Conservation (phyloP, 1,140 invertebrate genomes). For the Cataglyphis hispanica region DNA sequence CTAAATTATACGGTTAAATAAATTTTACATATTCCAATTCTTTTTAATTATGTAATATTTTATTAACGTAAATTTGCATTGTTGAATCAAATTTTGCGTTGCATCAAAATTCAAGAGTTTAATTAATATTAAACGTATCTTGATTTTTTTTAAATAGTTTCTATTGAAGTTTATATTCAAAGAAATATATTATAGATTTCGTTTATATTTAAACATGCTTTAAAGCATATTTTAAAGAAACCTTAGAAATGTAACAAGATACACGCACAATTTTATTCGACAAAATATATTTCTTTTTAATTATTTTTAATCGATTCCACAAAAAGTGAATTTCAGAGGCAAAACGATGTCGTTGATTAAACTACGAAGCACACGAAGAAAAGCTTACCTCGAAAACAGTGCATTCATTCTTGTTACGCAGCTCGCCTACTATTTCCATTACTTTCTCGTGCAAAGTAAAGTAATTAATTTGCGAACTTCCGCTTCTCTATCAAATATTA, state of each 20-base stretch:
- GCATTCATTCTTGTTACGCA: constrained; percentile 63
- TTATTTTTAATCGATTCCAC: background rate
- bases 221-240: no score
- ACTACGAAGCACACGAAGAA: constrained; percentile 67
- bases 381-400: constrained; percentile 72
- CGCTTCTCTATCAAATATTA: constrained; percentile 22
- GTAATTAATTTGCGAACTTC: constrained; percentile 38
- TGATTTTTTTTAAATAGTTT: background rate
- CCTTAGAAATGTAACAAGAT: background rate
- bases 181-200: background rate
- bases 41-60: background rate
- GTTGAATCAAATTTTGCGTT: background rate
- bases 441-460: constrained; percentile 65
- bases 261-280: background rate
- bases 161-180: constrained; percentile 3
- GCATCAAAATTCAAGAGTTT: background rate
- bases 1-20: background rate
- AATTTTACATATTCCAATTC: background rate
- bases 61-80: background rate
- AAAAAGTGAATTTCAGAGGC: constrained; percentile 49
- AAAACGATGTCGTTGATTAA: constrained; percentile 62
- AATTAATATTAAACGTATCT: constrained; percentile 11
- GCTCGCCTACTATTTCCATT: constrained; percentile 43
- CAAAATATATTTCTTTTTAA: background rate
- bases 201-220: no score